Evolutionary conservation across 2,113 vertebrate genomes (phyloP).

Genomic region (Antigone vipio): DNA sequence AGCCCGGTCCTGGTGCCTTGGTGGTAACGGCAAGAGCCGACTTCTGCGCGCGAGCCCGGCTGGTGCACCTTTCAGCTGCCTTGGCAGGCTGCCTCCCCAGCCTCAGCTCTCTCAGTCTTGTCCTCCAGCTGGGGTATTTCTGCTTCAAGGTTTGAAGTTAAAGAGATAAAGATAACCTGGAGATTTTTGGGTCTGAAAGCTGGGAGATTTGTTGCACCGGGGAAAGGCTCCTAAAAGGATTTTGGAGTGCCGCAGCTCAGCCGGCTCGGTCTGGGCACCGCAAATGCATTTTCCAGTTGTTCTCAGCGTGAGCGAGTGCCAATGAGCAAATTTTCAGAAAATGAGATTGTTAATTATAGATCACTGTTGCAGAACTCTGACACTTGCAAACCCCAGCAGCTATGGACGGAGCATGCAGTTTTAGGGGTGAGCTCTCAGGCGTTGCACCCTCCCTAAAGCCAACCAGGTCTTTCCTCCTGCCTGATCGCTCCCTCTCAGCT

Average conservation of each 20-base stretch:
- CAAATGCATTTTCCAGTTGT: not conserved
- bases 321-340: not conserved
- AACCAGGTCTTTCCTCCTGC: not conserved
- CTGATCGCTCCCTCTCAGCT: not conserved
- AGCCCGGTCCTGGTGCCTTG: not conserved
- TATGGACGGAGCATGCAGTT: rapidly evolving
- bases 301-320: not conserved
- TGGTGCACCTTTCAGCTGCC: too few relatives aligned
- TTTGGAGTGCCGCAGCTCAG: not conserved
- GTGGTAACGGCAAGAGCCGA: not conserved
- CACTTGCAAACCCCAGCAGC: not conserved
- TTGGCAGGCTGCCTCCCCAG: not conserved
- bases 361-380: not conserved
- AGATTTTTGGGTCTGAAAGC: not conserved
- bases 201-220: not conserved
- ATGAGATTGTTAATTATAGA: not conserved
- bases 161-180: not conserved
- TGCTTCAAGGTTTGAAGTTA: not conserved
- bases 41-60: not conserved
- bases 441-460: not conserved
- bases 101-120: not conserved
- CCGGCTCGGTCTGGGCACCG: not conserved
- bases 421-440: not conserved
- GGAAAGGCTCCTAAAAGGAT: not conserved
- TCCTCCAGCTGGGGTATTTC: not conserved